phyloP scores from a whole-genome alignment of 2,797 vertebrate genomes.

The Huso huso region DNA sequence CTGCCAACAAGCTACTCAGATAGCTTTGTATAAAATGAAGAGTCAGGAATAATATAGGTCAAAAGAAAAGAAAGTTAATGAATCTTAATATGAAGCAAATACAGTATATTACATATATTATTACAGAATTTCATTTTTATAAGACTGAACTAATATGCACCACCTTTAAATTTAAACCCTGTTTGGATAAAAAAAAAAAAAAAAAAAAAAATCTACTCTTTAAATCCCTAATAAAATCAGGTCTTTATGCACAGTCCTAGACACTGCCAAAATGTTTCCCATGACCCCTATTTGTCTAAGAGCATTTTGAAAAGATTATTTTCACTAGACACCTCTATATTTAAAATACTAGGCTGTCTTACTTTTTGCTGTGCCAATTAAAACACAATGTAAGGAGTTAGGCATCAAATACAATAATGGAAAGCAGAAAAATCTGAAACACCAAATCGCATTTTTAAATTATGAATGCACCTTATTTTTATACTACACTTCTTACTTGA shows the following conservation, averaged over 20 bases:
- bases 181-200: constrained; percentile 6
- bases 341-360: neutral
- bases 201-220: neutral
- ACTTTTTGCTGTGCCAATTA: neutral
- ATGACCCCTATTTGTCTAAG: constrained; percentile 25
- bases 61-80: no score
- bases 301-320: constrained; percentile 32
- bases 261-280: constrained; percentile 22
- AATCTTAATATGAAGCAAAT: constrained; percentile 3
- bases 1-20: no score
- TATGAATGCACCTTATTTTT: neutral
- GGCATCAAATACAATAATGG: neutral
- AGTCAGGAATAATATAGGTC: no score
- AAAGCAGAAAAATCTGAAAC: constrained; percentile 8
- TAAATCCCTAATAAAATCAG: neutral
- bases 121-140: neutral
- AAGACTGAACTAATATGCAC: neutral
- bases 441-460: neutral
- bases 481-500: neutral
- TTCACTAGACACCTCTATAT: neutral
- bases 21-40: no score
- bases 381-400: neutral
- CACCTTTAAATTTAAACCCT: neutral
- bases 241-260: neutral
- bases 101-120: constrained; percentile 19